Evolutionary conservation across 2,888 invertebrate species (phyloP).

Genomic region (Hirtodrosophila alboralis): DNA sequence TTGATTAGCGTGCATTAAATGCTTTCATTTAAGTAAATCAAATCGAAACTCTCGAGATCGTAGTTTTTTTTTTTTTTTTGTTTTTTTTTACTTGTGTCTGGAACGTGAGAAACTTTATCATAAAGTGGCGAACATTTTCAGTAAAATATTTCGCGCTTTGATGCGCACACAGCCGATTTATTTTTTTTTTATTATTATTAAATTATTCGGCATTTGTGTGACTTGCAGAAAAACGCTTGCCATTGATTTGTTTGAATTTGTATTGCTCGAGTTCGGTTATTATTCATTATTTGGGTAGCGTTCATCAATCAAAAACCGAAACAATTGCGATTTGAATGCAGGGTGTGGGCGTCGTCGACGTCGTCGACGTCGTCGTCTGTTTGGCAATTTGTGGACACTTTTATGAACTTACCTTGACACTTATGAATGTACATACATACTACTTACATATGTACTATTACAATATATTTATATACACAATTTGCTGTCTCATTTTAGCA

Average conservation of each 20-base stretch:
- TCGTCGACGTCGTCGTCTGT: too few relatives aligned
- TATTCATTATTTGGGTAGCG: slow-evolving; percentile 40
- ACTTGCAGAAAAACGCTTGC: slow-evolving; percentile 65
- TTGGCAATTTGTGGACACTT: slow-evolving; percentile 45
- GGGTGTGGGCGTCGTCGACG: slow-evolving; percentile 56
- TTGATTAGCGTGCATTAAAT: slow-evolving; percentile 78
- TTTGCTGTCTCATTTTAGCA: slow-evolving; percentile 19
- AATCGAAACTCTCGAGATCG: slow-evolving; percentile 63
- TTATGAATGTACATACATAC: slow-evolving; percentile 42
- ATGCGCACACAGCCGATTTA: slow-evolving; percentile 73
- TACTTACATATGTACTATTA: slow-evolving; percentile 4
- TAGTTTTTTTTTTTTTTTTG: slow-evolving; percentile 14
- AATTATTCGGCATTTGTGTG: slow-evolving; percentile 73
- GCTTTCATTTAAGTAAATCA: slow-evolving; percentile 76
- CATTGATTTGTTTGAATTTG: slow-evolving; percentile 19
- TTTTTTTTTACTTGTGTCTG: slow-evolving; percentile 36
- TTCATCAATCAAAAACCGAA: slow-evolving; percentile 63
- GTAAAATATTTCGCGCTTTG: slow-evolving; percentile 69
- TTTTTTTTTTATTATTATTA: slow-evolving; percentile 68
- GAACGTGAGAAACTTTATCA: slow-evolving; percentile 73
- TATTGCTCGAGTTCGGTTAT: slow-evolving; percentile 29
- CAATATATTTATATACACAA: background rate
- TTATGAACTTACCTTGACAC: slow-evolving; percentile 47
- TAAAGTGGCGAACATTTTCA: slow-evolving; percentile 50
- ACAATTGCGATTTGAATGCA: slow-evolving; percentile 58